These are phyloP conservation scores for Mormyrops boulengeri DNA, from an alignment of 2,797 vertebrate species.

Conservation along the genomic window DNA sequence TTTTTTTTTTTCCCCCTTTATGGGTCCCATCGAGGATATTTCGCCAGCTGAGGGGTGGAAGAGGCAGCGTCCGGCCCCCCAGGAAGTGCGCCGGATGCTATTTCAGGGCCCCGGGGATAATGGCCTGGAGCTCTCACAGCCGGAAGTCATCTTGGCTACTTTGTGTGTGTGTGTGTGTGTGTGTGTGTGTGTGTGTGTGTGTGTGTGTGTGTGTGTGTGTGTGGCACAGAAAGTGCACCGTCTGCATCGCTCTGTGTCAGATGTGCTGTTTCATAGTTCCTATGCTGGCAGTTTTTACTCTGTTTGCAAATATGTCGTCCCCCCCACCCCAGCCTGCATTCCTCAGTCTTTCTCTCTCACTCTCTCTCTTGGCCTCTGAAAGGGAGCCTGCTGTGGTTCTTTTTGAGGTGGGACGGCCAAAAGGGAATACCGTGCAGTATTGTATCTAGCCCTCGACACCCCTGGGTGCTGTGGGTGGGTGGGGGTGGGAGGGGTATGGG, in stretches of 20 bases:
- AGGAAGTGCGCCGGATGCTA: constrained; percentile 22
- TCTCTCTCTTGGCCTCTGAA: background rate
- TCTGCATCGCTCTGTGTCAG: background rate
- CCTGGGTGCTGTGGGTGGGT: background rate
- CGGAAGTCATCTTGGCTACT: background rate
- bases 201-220: constrained; percentile 17
- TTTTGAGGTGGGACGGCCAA: constrained; percentile 4
- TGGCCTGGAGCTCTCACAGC: background rate
- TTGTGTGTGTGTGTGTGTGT: constrained; percentile 8
- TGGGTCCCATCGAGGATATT: background rate
- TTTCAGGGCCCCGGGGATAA: background rate
- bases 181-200: constrained; percentile 9
- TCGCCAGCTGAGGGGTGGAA: background rate
- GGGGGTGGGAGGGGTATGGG: background rate
- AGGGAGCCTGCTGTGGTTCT: background rate
- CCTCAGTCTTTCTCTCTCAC: background rate
- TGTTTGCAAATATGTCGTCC: background rate
- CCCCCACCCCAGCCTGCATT: constrained; percentile 1
- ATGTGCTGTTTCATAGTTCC: constrained; percentile 4
- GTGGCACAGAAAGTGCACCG: background rate
- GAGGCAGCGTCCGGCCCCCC: constrained; percentile 19
- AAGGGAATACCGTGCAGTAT: background rate
- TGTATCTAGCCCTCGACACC: background rate
- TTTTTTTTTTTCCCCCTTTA: background rate
- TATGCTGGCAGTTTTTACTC: constrained; percentile 5